Evolutionary conservation across 2,113 vertebrate species (phyloP).

Genomic region (Opisthocomus hoazin): DNA sequence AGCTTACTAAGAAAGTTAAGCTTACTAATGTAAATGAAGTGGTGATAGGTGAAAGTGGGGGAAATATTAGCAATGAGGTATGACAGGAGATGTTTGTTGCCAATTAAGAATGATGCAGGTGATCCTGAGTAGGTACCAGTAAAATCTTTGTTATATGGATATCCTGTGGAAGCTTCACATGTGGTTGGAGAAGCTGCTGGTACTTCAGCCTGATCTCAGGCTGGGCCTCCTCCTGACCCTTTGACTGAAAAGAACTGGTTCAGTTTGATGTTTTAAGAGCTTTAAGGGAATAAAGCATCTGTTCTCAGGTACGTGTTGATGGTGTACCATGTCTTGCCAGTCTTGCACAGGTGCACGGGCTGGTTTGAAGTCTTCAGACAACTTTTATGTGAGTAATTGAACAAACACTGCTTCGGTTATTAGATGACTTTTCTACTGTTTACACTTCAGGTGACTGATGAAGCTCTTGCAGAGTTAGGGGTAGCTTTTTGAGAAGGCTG

Average conservation of each 20-base stretch:
- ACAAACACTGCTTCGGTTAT: not conserved
- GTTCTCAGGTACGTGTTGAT: not conserved
- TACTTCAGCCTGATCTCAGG: not conserved
- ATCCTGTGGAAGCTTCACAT: rapidly evolving
- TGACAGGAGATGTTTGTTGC: not conserved
- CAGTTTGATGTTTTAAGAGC: not conserved
- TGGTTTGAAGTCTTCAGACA: not conserved
- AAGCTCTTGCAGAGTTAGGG: not conserved
- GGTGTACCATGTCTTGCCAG: not conserved
- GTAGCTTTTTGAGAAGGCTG: not conserved
- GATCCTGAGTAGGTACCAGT: not conserved
- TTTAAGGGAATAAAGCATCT: not conserved
- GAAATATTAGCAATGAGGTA: not conserved
- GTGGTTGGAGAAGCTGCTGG: not conserved
- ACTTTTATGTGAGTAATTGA: not conserved
- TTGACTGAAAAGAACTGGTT: not conserved
- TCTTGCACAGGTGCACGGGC: rapidly evolving
- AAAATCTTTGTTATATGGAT: not conserved
- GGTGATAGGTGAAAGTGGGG: not conserved
- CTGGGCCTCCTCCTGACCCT: not conserved
- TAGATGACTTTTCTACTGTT: not conserved
- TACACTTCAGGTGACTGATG: not conserved
- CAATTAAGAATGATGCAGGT: not conserved
- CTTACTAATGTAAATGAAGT: not conserved
- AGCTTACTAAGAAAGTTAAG: not conserved